phyloP scores from a whole-genome alignment of 23 tunicate species.

The Halocynthia roretzi region DNA sequence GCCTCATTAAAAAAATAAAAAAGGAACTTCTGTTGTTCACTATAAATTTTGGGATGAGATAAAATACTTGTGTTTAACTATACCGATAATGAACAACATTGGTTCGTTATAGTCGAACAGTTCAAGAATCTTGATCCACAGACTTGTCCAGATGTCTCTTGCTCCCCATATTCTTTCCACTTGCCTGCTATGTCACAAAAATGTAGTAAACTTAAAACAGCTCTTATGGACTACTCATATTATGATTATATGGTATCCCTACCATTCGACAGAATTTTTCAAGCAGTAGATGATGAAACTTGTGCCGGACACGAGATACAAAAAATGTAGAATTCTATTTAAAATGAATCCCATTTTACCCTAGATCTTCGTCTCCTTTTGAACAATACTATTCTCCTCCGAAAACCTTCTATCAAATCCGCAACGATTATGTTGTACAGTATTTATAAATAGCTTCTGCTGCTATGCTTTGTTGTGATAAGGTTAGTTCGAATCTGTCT shows the following conservation, averaged over 20 bases:
- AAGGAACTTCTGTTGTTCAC: not conserved
- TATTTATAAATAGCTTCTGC: too few species aligned
- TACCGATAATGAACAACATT: slow-evolving; percentile 42
- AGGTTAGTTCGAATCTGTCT: too few species aligned
- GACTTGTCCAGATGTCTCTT: not conserved
- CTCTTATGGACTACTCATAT: not conserved
- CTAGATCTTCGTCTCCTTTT: too few species aligned
- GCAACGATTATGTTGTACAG: too few species aligned
- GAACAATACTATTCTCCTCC: too few species aligned
- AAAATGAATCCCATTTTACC: too few species aligned
- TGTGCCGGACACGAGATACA: too few species aligned
- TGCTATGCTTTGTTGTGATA: too few species aligned
- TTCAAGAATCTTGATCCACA: slow-evolving; percentile 39
- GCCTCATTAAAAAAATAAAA: slow-evolving; percentile 23
- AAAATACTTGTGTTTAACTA: not conserved
- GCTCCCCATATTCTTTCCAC: slow-evolving; percentile 7
- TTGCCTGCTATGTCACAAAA: not conserved
- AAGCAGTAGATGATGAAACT: too few species aligned
- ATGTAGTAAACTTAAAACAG: not conserved
- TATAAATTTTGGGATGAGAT: not conserved
- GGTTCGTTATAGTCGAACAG: slow-evolving; percentile 51
- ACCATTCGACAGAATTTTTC: slow-evolving; percentile 18
- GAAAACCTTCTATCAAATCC: too few species aligned
- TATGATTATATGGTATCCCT: not conserved
- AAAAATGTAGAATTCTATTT: too few species aligned